A percentile compares a stretch with the other conserved stretches of the same genome.
These are phyloP conservation scores for Tholera decimalis DNA, from an alignment of 2,888 invertebrate genomes.

Conservation along the genomic window DNA sequence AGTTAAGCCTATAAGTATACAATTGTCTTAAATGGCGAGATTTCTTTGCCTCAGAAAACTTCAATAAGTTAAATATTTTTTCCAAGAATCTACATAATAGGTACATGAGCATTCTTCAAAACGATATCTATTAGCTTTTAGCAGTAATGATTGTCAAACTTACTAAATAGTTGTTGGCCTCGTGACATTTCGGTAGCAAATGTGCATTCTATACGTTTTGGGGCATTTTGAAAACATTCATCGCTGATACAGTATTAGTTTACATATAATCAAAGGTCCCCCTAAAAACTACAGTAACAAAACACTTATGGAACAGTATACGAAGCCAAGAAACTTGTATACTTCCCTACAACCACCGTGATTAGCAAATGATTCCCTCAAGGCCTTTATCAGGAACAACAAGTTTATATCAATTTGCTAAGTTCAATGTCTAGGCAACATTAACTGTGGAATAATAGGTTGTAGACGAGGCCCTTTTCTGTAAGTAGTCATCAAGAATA, in stretches of 20 bases:
- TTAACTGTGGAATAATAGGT: slow-evolving; percentile 49
- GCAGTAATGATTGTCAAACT: background rate
- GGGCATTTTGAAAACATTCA: background rate
- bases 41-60: no score
- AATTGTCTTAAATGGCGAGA: no score
- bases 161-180: background rate
- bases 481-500: slow-evolving; percentile 24
- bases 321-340: slow-evolving; percentile 31
- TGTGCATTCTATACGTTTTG: background rate
- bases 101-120: no score
- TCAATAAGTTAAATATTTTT: no score
- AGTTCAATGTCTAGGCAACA: slow-evolving; percentile 30
- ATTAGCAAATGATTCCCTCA: slow-evolving; percentile 44
- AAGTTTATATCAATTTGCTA: slow-evolving; percentile 58
- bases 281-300: background rate
- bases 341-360: slow-evolving; percentile 39
- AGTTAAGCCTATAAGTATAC: no score
- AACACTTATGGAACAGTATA: slow-evolving; percentile 12
- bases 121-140: no score
- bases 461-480: slow-evolving; percentile 9
- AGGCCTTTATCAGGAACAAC: slow-evolving; percentile 48
- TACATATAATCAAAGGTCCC: no score
- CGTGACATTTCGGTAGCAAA: background rate
- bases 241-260: background rate
- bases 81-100: no score